Percentiles rank a stretch among this genome's conserved stretches.
phyloP scores from a whole-genome alignment of 2,113 vertebrate genomes.

The Cyanocitta stelleri region DNA sequence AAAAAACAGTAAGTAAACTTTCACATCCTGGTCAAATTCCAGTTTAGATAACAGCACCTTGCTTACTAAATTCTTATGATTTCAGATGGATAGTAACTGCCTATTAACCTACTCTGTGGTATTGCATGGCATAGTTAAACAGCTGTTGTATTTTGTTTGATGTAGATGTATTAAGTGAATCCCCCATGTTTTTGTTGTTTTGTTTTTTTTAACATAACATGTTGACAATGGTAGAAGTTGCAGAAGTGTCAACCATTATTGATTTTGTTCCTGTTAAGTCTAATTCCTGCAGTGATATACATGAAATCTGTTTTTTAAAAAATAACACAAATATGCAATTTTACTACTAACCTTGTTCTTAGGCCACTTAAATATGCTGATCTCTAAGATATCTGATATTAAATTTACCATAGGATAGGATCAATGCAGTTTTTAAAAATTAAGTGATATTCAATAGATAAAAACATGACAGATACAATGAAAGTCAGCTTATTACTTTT shows the following conservation, averaged over 20 bases:
- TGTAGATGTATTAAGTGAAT: background rate
- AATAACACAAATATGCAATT: background rate
- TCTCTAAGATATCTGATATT: background rate
- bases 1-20: background rate
- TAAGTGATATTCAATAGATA: background rate
- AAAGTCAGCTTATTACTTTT: background rate
- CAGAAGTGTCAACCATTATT: background rate
- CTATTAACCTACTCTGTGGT: background rate
- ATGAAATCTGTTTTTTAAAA: background rate
- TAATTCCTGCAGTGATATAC: background rate
- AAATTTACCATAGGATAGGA: background rate
- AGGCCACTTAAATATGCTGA: background rate
- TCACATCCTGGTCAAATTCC: slow-evolving; percentile 1
- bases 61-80: background rate
- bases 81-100: background rate
- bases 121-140: background rate
- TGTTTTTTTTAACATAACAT: background rate
- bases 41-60: background rate
- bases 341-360: background rate
- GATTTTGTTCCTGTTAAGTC: background rate
- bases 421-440: background rate
- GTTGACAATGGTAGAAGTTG: background rate
- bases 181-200: background rate
- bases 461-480: background rate
- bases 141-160: background rate